phyloP scores from a whole-genome alignment of 2,888 invertebrate genomes.

The Platycheirus rosarum region DNA sequence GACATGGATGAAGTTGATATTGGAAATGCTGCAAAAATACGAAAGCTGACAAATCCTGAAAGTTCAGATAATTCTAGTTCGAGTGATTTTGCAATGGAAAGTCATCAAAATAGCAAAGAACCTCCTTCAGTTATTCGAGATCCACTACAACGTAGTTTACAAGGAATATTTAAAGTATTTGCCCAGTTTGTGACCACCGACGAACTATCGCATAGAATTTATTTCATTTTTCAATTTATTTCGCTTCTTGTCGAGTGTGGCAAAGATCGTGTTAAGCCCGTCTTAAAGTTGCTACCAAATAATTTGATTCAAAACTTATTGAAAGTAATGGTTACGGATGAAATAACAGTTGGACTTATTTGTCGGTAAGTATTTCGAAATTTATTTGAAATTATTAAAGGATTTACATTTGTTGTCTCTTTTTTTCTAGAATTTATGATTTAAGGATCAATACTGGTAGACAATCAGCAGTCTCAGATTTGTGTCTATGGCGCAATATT shows the following conservation, averaged over 20 bases:
- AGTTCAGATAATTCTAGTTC: slow-evolving; percentile 85
- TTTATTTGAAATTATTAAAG: neutral
- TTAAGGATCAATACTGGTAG: slow-evolving; percentile 89
- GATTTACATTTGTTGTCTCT: neutral
- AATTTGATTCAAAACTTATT: slow-evolving; percentile 91
- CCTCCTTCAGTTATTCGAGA: slow-evolving; percentile 84
- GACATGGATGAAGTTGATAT: slow-evolving; percentile 85
- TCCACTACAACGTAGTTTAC: slow-evolving; percentile 86
- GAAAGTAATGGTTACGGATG: slow-evolving; percentile 84
- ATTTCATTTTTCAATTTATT: slow-evolving; percentile 91
- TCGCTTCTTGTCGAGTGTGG: slow-evolving; percentile 90
- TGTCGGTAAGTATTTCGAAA: slow-evolving; percentile 76
- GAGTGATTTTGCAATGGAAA: slow-evolving; percentile 79
- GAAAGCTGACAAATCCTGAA: slow-evolving; percentile 85
- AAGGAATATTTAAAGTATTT: slow-evolving; percentile 88
- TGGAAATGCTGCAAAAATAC: slow-evolving; percentile 85
- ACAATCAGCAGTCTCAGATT: slow-evolving; percentile 92
- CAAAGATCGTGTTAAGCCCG: slow-evolving; percentile 87
- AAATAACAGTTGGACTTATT: slow-evolving; percentile 81
- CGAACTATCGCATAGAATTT: slow-evolving; percentile 91
- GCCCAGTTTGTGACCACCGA: slow-evolving; percentile 86
- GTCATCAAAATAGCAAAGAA: slow-evolving; percentile 75
- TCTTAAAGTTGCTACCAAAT: slow-evolving; percentile 89
- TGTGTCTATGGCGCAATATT: slow-evolving; percentile 93
- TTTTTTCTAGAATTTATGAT: slow-evolving; percentile 85